These are phyloP conservation scores for Diabrotica balteata DNA, from an alignment of 2,888 invertebrate species.

Conservation along the genomic window DNA sequence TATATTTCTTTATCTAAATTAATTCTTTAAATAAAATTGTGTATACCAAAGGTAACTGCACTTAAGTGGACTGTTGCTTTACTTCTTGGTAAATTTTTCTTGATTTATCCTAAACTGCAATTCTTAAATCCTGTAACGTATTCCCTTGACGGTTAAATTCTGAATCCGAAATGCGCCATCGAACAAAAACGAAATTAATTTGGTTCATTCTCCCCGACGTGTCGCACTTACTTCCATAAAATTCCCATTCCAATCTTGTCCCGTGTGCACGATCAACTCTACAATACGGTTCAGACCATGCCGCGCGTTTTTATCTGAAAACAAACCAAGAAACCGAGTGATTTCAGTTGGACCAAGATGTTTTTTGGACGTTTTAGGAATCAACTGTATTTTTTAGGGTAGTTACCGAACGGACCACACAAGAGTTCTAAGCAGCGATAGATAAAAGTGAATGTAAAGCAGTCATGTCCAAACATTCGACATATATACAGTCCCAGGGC, in stretches of 20 bases:
- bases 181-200: conserved; percentile 16
- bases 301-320: conserved; percentile 27
- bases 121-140: no score
- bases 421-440: conserved; percentile 47
- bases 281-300: conserved; percentile 5
- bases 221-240: conserved; percentile 19
- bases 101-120: no score
- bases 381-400: conserved; percentile 36
- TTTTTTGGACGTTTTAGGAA: conserved; percentile 39
- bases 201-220: conserved; percentile 18
- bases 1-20: no score
- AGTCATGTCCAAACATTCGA: conserved; percentile 44
- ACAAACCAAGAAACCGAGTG: conserved; percentile 35
- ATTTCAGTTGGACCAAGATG: conserved; percentile 38
- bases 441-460: conserved; percentile 43
- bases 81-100: no score
- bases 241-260: conserved; percentile 23
- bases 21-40: no score
- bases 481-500: conserved; percentile 32
- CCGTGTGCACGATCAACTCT: conserved; percentile 8
- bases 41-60: no score
- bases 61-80: no score
- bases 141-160: neutral
- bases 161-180: neutral
- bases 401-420: conserved; percentile 45